Base-by-base conservation (phyloP, 2,888 invertebrate genomes). In the Dermolepida albohirtum region DNA sequence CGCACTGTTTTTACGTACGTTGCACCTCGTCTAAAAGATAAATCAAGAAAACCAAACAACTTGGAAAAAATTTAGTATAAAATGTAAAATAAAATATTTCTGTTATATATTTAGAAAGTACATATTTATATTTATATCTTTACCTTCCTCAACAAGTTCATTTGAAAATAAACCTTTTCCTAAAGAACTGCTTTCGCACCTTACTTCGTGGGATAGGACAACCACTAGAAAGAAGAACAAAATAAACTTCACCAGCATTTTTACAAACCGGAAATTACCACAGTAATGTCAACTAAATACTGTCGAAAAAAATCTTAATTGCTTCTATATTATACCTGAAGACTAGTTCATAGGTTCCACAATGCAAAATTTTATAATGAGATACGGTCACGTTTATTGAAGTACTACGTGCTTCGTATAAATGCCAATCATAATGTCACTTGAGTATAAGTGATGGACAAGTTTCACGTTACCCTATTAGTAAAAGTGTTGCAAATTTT, bases 101-200 rank as follows among this genome's bases (percentile, higher is more conserved):
- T 22, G 4, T 22, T 22, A 22, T 22, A 8, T 47, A 51, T 47
- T 16, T 27, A n/a, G 27, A 10, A 34, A 27, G n/a, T 22, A 16
- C n/a, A 27, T 16, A 12, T 27, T 54, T 14, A 41, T 22, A 44
- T 27, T 44, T 65, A 22, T 11, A 44, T 29, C 8, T 34, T 67
- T 67, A 67, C 67, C 67, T 67, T 67, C 67, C 47, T 67, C 51
- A n/a, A 67, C 40, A 39, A 67, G 41, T 12, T 67, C 64, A 2
- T 50, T 39, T n/a, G 67, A 64, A 57, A 66, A 54, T 51, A 66
- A 39, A 54, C 55, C 64, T 40, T 34, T 64, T 10, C 39, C 41
- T 51, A 40, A 22, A 5, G 34, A 8, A 10, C 17, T 27, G 54
- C 39, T 52, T 11, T 64, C 47, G 17, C 64, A 67, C 14, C 14